phyloP scores from a whole-genome alignment of 2,888 invertebrate species.

The Pelosia muscerda region DNA sequence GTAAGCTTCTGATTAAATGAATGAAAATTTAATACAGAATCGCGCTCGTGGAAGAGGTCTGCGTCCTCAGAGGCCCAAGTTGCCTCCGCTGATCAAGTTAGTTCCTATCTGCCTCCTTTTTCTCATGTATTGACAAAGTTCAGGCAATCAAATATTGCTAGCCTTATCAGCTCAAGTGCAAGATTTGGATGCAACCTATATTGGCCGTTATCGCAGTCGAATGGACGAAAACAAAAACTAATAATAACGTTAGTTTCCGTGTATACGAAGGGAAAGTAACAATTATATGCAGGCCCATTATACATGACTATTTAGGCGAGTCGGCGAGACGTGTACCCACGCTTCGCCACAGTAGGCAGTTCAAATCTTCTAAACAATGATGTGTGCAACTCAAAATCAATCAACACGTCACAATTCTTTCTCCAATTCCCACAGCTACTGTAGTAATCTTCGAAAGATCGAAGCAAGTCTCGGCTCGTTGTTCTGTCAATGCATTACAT shows the following conservation, averaged over 20 bases:
- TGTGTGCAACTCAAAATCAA: conserved; percentile 9
- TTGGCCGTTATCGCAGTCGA: too few relatives aligned
- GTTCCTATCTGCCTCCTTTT: neutral
- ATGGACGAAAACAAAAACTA: neutral
- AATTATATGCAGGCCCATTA: neutral
- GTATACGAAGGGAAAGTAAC: neutral
- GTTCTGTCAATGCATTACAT: conserved; percentile 22
- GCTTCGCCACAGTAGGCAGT: neutral
- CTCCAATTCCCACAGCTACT: conserved; percentile 30
- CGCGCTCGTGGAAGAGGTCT: too few relatives aligned
- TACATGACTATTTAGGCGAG: neutral
- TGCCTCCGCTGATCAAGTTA: too few relatives aligned
- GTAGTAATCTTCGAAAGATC: conserved; percentile 25
- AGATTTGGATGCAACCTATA: neutral
- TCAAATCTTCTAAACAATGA: conserved; percentile 3
- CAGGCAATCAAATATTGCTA: neutral
- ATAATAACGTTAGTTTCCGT: neutral
- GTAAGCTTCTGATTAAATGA: conserved; percentile 3
- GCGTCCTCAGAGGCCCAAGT: too few relatives aligned
- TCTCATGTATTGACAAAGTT: neutral
- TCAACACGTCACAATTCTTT: neutral
- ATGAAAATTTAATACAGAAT: too few relatives aligned
- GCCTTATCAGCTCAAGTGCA: neutral
- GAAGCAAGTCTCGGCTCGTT: conserved; percentile 12
- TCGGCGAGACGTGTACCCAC: neutral